Conservation (phyloP, 2,113 vertebrate species). For the Zosterops pallidus region DNA sequence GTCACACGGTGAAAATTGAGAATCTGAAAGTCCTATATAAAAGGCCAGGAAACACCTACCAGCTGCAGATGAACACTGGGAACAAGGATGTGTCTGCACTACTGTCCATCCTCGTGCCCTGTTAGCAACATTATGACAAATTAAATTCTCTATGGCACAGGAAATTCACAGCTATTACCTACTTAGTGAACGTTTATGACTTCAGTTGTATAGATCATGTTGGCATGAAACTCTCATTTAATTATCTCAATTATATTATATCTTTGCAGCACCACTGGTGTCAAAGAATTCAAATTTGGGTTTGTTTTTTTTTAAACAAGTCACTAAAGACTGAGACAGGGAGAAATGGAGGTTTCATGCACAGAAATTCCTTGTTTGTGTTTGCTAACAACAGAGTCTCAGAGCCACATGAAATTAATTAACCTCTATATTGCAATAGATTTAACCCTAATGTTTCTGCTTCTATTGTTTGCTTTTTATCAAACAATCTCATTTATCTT, state of each 20-base stretch:
- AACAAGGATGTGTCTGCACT: neutral
- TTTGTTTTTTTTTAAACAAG: neutral
- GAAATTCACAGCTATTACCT: neutral
- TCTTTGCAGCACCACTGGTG: neutral
- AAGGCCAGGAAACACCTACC: neutral
- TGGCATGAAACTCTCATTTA: neutral
- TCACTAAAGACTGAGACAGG: neutral
- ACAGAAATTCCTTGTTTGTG: neutral
- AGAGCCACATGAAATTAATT: neutral
- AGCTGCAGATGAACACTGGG: neutral
- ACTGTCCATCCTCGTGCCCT: neutral
- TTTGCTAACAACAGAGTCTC: neutral
- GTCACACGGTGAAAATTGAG: neutral
- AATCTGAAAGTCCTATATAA: neutral
- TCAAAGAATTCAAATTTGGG: neutral
- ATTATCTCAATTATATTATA: neutral
- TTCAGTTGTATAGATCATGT: neutral
- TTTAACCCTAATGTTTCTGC: neutral
- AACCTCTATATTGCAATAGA: neutral
- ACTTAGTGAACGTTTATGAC: neutral
- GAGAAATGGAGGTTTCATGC: neutral
- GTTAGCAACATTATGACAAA: neutral
- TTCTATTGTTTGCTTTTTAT: neutral
- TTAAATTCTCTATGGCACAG: neutral
- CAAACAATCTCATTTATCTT: neutral